These are phyloP conservation scores for Drosophila sp. DNA, from an alignment of 1,140 invertebrate genomes.

Conservation along the genomic window DNA sequence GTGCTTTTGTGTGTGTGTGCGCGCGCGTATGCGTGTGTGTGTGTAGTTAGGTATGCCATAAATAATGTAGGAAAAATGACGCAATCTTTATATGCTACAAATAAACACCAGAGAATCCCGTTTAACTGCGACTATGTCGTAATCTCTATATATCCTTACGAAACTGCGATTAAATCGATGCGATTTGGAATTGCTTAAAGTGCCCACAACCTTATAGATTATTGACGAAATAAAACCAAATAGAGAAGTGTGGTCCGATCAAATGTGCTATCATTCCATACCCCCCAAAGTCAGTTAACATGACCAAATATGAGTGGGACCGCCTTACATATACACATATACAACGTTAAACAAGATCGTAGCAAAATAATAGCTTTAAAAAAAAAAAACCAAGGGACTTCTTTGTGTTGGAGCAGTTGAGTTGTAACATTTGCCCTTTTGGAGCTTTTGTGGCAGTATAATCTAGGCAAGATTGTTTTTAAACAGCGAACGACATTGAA, in stretches of 20 bases:
- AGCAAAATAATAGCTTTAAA: slow-evolving; percentile 1
- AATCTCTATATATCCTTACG: background rate
- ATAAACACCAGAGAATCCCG: background rate
- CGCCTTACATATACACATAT: background rate
- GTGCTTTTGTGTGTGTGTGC: slow-evolving; percentile 23
- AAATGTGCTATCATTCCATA: background rate
- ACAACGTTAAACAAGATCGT: background rate
- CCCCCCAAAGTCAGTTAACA: background rate
- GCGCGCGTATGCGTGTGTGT: slow-evolving; percentile 27
- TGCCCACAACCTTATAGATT: background rate
- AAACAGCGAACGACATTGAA: too few relatives aligned
- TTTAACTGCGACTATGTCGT: background rate
- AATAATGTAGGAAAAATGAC: slow-evolving; percentile 18
- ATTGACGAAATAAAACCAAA: too few relatives aligned
- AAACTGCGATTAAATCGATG: background rate
- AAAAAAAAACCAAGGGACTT: background rate
- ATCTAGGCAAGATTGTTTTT: too few relatives aligned
- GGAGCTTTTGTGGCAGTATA: background rate
- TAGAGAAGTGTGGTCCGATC: too few relatives aligned
- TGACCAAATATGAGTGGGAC: background rate
- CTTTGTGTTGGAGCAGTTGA: background rate
- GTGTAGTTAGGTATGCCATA: slow-evolving; percentile 49
- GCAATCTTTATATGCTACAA: slow-evolving; percentile 28
- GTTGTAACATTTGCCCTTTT: background rate
- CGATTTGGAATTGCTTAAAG: background rate